Base-by-base conservation (phyloP, 2,113 vertebrate genomes). In the Dendrocopos noguchii region DNA sequence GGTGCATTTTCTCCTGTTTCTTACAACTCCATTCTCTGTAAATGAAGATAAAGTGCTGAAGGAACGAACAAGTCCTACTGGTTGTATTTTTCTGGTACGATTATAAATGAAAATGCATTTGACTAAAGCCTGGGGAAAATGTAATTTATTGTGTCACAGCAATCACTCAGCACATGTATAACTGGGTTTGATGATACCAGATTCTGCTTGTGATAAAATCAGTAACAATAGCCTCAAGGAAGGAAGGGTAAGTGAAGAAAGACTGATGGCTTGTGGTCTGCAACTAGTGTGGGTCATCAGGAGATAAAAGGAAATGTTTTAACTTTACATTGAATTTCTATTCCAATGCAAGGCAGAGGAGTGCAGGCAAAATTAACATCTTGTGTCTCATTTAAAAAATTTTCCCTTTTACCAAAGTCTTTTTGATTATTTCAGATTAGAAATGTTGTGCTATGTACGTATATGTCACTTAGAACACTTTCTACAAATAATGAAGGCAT, bases 31-130 rank as follows among this genome's bases (percentile, higher is more conserved):
- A 19, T 75, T 33, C 39, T 20, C 59, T 67, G 29, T 61, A 83
- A 85, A 47, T 64, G 60, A 47, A 88, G 92, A 66, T 53, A 44
- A 65, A 64, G 22, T 68, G 29, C 57, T 80, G 27, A 79, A 87
- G 79, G 46, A 93, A 66, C 39, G 44, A 94, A 46, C 19, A 87
- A 89, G 60, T 76, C 39, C 55, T 77, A 29, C 50, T 84, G 47
- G 71, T 73, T 67, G 22, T 29, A 76, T 79, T 61, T 72, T 46
- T 42, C 29, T 70, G 18, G 47, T 61, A 56, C 78, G n/a, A 68
- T 60, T 87, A 74, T 75, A 91, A 88, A 93, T n/a, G 25, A 94
- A 92, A 93, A 82, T 36, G 55, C n/a, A 68, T 88, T 91, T 95
- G 52, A 88, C 47, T 92, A 83, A 93, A 88, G 46, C n/a, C 57